Conservation (phyloP, 1,140 invertebrate genomes). For the Macrocentrus cingulum region DNA sequence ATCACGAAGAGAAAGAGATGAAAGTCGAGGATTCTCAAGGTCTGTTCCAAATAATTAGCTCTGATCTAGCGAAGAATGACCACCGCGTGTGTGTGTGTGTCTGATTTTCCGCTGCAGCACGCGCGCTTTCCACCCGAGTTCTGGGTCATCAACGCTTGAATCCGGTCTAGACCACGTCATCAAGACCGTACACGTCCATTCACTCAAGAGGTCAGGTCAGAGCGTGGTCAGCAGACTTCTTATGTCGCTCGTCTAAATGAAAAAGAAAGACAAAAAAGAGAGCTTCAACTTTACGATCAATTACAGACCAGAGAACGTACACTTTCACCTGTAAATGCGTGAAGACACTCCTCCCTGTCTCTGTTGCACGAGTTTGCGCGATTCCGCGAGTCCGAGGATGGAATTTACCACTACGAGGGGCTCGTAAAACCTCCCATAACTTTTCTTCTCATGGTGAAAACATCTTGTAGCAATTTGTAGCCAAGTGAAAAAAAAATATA, state of each 20-base stretch:
- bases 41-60: slow-evolving; percentile 49
- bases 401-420: background rate
- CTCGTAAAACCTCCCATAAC: background rate
- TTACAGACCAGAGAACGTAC: slow-evolving; percentile 16
- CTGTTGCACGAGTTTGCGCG: no score
- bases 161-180: slow-evolving; percentile 29
- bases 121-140: slow-evolving; percentile 52
- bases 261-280: slow-evolving; percentile 7
- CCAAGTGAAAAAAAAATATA: background rate
- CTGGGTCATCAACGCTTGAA: slow-evolving; percentile 46
- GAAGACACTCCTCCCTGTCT: background rate
- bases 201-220: background rate
- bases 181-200: slow-evolving; percentile 3
- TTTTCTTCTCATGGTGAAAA: slow-evolving; percentile 11
- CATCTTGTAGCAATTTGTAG: background rate
- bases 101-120: background rate
- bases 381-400: no score
- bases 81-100: slow-evolving; percentile 2
- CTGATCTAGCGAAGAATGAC: slow-evolving; percentile 14
- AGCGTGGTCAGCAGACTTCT: background rate
- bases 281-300: slow-evolving; percentile 16
- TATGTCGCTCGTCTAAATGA: background rate
- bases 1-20: slow-evolving; percentile 14
- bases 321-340: slow-evolving; percentile 13
- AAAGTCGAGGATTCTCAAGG: slow-evolving; percentile 13